Percentiles rank a stretch among this genome's conserved stretches.
phyloP scores from a whole-genome alignment of 2,113 vertebrate genomes.

The Leiothrix lutea region DNA sequence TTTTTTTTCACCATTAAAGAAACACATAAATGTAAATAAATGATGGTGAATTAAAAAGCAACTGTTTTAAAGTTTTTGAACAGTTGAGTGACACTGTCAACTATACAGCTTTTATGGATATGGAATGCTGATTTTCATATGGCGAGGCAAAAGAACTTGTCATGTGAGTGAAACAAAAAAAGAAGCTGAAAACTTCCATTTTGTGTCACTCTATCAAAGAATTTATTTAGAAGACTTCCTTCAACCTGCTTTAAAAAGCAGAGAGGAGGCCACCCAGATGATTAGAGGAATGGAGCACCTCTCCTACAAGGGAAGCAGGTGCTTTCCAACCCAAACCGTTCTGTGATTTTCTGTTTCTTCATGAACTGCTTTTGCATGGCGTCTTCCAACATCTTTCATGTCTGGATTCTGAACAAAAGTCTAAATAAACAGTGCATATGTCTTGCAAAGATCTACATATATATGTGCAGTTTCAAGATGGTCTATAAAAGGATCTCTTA shows the following conservation, averaged over 20 bases:
- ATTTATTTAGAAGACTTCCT: background rate
- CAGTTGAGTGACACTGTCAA: background rate
- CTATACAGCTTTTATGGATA: background rate
- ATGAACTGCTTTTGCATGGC: background rate
- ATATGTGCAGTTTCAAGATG: background rate
- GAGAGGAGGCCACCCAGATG: background rate
- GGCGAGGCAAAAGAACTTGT: background rate
- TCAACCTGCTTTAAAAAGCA: background rate
- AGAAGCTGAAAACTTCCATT: background rate
- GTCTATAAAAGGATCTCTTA: background rate
- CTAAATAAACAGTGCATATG: background rate
- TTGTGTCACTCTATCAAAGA: background rate
- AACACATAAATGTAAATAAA: background rate
- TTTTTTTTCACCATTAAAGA: background rate
- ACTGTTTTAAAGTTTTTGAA: background rate
- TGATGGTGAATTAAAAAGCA: background rate
- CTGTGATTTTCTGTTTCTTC: background rate
- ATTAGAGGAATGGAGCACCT: background rate
- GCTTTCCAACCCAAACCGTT: background rate
- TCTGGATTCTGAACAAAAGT: background rate
- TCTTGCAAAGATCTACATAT: background rate
- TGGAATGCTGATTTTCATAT: background rate
- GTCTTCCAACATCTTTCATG: background rate
- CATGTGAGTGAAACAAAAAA: background rate
- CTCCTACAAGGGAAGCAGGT: background rate